A percentile compares a stretch with the other conserved stretches of the same genome.
Evolutionary conservation across 2,888 invertebrate species (phyloP).

Genomic region (Erebia palarica): DNA sequence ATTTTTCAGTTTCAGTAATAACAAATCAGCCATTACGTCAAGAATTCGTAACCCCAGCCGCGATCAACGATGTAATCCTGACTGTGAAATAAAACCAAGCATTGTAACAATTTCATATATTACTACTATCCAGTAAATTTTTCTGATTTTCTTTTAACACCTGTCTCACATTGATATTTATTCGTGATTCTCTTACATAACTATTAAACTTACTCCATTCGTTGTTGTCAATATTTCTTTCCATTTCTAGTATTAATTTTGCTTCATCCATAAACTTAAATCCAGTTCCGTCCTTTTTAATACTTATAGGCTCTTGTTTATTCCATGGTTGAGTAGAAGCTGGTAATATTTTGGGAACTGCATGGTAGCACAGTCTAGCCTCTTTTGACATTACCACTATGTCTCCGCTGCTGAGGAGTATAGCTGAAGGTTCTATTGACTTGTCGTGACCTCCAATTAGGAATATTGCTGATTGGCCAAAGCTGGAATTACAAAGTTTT

Average conservation of each 20-base stretch:
- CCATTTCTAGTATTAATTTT: constrained; percentile 47
- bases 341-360: constrained; percentile 92
- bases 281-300: constrained; percentile 31
- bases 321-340: constrained; percentile 77
- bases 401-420: constrained; percentile 94
- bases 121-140: constrained; percentile 55
- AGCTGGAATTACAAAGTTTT: constrained; percentile 82
- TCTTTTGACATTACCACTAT: constrained; percentile 94
- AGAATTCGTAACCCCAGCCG: constrained; percentile 3
- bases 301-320: constrained; percentile 39
- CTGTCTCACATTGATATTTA: constrained; percentile 97
- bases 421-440: constrained; percentile 85
- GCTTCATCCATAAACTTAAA: constrained; percentile 57
- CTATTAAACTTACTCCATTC: constrained; percentile 81
- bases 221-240: constrained; percentile 51
- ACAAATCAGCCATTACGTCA: constrained; percentile 56
- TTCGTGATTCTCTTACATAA: constrained; percentile 88
- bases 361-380: constrained; percentile 95
- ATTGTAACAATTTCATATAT: constrained; percentile 42
- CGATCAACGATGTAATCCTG: constrained; percentile 5
- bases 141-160: constrained; percentile 86
- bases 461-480: constrained; percentile 97
- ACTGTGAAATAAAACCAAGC: constrained; percentile 31
- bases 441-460: constrained; percentile 92
- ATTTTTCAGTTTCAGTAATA: constrained; percentile 56